Percentiles rank a stretch among this genome's conserved stretches.
These are phyloP conservation scores for Congeria kusceri DNA, from an alignment of 2,888 invertebrate genomes.

Conservation along the genomic window DNA sequence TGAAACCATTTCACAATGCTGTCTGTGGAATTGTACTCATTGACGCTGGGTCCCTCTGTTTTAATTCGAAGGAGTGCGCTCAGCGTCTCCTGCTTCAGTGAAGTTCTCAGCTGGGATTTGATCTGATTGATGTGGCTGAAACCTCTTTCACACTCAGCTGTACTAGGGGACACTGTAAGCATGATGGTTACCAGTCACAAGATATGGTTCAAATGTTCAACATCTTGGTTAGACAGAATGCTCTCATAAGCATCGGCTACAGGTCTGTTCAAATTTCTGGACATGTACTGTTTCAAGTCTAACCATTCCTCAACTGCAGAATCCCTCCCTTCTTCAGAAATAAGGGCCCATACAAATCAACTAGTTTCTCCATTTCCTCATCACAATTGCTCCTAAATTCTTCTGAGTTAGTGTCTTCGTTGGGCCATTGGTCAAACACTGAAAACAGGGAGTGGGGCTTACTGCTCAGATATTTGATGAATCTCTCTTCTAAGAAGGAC, in stretches of 20 bases:
- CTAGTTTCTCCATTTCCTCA: no score
- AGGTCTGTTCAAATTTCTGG: neutral
- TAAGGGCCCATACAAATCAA: no score
- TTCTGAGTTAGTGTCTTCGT: no score
- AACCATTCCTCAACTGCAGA: slow-evolving; percentile 17
- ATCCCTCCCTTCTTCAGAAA: slow-evolving; percentile 1
- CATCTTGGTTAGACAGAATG: neutral
- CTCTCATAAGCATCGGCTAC: slow-evolving; percentile 11
- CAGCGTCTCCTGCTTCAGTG: slow-evolving; percentile 13
- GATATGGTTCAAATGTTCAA: neutral
- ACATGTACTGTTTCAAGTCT: slow-evolving; percentile 17
- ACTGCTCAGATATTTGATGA: no score
- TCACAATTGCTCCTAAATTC: no score
- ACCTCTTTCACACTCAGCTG: slow-evolving; percentile 48
- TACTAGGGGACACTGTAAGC: slow-evolving; percentile 38
- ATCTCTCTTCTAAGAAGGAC: no score
- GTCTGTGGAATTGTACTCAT: slow-evolving; percentile 23
- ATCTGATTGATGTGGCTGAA: slow-evolving; percentile 27
- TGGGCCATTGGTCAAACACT: no score
- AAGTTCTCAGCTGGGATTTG: slow-evolving; percentile 7
- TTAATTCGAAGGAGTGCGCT: slow-evolving; percentile 11
- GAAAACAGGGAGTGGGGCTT: no score
- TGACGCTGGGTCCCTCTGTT: slow-evolving; percentile 24
- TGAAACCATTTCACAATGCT: slow-evolving; percentile 30
- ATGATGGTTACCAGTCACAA: slow-evolving; percentile 21